Conservation (phyloP, 2,113 vertebrate species). For the Arvicanthis niloticus region DNA sequence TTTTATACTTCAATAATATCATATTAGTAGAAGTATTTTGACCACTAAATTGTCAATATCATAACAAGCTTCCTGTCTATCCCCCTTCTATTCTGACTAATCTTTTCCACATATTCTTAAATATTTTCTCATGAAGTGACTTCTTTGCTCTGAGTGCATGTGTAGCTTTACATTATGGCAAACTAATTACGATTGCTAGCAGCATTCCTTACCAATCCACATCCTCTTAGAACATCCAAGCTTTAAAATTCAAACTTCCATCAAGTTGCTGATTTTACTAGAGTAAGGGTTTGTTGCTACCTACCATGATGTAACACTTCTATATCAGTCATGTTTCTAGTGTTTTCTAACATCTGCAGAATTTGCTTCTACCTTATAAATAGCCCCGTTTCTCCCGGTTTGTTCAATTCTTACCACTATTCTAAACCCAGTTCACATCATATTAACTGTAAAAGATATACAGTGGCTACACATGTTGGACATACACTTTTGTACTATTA, state of each 20-base stretch:
- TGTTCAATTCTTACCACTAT: background rate
- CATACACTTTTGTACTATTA: background rate
- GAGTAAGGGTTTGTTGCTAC: background rate
- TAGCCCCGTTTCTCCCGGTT: background rate
- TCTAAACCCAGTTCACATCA: background rate
- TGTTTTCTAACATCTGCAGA: background rate
- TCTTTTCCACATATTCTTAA: background rate
- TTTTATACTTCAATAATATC: background rate
- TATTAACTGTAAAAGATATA: background rate
- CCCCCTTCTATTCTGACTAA: background rate
- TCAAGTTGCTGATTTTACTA: background rate
- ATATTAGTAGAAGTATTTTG: background rate
- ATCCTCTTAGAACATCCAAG: background rate
- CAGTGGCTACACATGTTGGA: background rate
- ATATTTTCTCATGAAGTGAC: background rate
- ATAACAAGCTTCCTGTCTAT: background rate
- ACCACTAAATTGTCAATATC: background rate
- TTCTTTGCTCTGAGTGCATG: constrained; percentile 29
- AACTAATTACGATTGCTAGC: background rate
- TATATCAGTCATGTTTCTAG: background rate
- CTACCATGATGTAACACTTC: background rate
- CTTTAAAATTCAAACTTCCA: background rate
- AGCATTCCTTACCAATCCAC: background rate
- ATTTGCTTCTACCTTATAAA: background rate
- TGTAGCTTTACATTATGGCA: background rate